A percentile compares a stretch with the other conserved stretches of the same genome.
Conservation (phyloP, 2,797 vertebrate genomes). For the Pangasius macronema region DNA sequence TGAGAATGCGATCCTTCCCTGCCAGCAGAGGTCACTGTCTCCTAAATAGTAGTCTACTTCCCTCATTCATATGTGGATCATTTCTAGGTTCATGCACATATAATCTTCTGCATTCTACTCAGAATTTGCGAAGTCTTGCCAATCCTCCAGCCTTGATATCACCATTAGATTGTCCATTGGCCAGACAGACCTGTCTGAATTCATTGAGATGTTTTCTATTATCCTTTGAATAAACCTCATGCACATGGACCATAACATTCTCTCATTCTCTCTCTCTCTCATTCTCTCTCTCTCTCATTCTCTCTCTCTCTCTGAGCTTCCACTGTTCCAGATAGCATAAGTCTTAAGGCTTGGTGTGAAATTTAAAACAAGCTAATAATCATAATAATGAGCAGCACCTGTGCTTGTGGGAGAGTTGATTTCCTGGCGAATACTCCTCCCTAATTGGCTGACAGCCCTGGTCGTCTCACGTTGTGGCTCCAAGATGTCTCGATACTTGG, state of each 20-base stretch:
- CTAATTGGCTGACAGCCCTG: conserved; percentile 87
- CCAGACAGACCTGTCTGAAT: not conserved
- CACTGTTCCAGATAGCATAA: not conserved
- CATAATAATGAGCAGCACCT: conserved; percentile 72
- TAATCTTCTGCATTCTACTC: not conserved
- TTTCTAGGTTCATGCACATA: not conserved
- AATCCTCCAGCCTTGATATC: not conserved
- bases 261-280: too few species aligned
- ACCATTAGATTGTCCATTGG: not conserved
- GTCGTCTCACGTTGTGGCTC: conserved; percentile 94
- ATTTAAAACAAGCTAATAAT: not conserved
- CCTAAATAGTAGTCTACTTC: not conserved
- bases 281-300: too few species aligned
- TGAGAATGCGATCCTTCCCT: not conserved
- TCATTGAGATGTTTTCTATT: not conserved
- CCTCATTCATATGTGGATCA: too few species aligned
- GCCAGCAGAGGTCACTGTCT: not conserved
- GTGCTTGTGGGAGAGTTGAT: conserved; percentile 98
- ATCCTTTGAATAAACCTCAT: not conserved
- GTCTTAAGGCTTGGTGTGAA: not conserved
- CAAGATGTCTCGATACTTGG: conserved; percentile 97
- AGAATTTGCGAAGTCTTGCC: not conserved
- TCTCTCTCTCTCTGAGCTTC: not conserved
- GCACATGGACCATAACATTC: not conserved
- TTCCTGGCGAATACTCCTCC: conserved; percentile 94